Evolutionary conservation across 1,140 invertebrate species (phyloP), one percentile per base, ranked within the genome.

Genomic region (Drosophila bipectinata): DNA sequence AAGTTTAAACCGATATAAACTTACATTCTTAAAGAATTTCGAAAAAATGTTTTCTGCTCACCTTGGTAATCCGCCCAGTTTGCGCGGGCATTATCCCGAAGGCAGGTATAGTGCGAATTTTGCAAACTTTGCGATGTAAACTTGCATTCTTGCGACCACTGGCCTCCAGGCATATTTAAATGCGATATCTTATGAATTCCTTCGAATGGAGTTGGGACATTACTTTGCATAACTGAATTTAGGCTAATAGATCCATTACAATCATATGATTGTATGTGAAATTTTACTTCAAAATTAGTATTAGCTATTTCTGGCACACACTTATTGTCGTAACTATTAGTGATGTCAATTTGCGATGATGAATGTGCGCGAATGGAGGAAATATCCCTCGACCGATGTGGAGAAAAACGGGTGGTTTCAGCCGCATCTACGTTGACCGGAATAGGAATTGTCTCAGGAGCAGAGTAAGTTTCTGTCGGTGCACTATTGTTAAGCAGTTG

Each of bases 131-230:
- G 93, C 18, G 95, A 94, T 14, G 96, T 92, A 76, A 95, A 96
- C 88, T 96, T 96, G 30, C 94, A 92, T 61, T 94, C 93, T 81
- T 94, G 94, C 2, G 93, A 93, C 94, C 94, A 95, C 63, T 95
- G 94, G 1, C 95, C 95, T 1, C 95, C 95, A 0, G 95, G 95
- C 95, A 96, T 96, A 71, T 95, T 95, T 2, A 95, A 84, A 80
- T 96, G 94, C 12, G 94, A 94, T 3, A 92, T 92, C 30, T 92
- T 92, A 24, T 94, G 93, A 58, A 92, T 92, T 0, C 94, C 93
- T 51, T 92, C 93, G 75, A 94, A 95, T n/a, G 95, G 95, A 53
- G 93, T 93, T 0, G 95, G 95, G 0, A 96, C 95, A 91, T 95
- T 95, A 28, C 93, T 96, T 82, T 96, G 95, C 95, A 96, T 96